A percentile compares a stretch with the other conserved stretches of the same genome.
Conservation (phyloP, 2,888 invertebrate species). For the Andrena bicolor region DNA sequence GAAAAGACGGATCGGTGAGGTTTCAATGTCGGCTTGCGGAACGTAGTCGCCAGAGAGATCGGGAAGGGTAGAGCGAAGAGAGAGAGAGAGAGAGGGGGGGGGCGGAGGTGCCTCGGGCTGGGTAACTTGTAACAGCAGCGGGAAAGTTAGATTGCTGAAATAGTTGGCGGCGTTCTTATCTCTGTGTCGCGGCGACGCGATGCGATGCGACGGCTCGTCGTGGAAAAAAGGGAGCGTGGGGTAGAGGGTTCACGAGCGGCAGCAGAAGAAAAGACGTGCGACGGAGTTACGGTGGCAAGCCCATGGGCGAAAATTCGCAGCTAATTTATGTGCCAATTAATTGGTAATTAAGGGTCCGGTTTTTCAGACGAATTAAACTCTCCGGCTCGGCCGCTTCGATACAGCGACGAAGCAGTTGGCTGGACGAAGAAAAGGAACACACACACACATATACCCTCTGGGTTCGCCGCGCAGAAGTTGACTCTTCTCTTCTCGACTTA, state of each 20-base stretch:
- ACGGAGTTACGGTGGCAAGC: slow-evolving; percentile 13
- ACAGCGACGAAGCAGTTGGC: slow-evolving; percentile 1
- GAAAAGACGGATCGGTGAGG: background rate
- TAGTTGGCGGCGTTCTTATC: slow-evolving; percentile 81
- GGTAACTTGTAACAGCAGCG: slow-evolving; percentile 68
- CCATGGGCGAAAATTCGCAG: slow-evolving; percentile 76
- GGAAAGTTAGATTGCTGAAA: slow-evolving; percentile 83
- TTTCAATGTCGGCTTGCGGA: slow-evolving; percentile 14
- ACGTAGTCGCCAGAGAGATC: slow-evolving; percentile 43
- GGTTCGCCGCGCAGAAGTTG: slow-evolving; percentile 57
- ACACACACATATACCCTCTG: background rate
- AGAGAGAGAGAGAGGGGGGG: background rate
- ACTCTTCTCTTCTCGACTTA: slow-evolving; percentile 59
- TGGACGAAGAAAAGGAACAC: background rate
- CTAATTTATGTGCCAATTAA: slow-evolving; percentile 84
- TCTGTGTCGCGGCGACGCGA: slow-evolving; percentile 63
- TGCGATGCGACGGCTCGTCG: slow-evolving; percentile 26
- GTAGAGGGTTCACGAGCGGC: slow-evolving; percentile 11
- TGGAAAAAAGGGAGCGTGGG: background rate
- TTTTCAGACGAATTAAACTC: slow-evolving; percentile 83
- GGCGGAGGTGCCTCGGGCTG: slow-evolving; percentile 42
- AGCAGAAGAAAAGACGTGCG: slow-evolving; percentile 30
- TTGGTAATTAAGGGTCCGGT: slow-evolving; percentile 83
- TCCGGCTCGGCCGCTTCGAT: slow-evolving; percentile 50
- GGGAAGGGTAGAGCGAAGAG: background rate